Evolutionary conservation across 2,888 invertebrate species (phyloP).

Genomic region (Torymus tubicola): DNA sequence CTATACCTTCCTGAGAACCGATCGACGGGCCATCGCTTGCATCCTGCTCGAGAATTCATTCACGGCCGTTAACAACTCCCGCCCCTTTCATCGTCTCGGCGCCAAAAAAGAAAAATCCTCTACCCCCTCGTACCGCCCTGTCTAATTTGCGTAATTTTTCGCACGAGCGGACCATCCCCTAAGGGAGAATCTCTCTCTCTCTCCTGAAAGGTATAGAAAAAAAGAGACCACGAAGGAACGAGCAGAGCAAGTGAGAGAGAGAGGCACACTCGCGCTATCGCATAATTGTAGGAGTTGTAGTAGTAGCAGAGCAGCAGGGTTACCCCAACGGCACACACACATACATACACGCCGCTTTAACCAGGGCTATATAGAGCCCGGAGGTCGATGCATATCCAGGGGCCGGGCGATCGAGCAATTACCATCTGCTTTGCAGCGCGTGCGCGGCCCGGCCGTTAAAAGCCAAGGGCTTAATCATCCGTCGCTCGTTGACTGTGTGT

Average conservation of each 20-base stretch:
- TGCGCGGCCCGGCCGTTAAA: constrained; percentile 27
- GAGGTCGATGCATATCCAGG: constrained; percentile 29
- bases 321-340: background rate
- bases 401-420: constrained; percentile 35
- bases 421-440: constrained; percentile 47
- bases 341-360: background rate
- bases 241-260: too few species aligned
- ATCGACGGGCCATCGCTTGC: background rate
- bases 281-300: too few species aligned
- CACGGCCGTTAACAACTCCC: background rate
- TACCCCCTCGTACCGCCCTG: background rate
- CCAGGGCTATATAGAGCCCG: background rate
- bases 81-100: background rate
- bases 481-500: background rate
- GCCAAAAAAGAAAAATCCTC: background rate
- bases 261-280: too few species aligned
- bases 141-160: constrained; percentile 45
- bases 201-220: background rate
- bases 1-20: background rate
- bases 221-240: too few species aligned
- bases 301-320: too few species aligned
- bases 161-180: background rate
- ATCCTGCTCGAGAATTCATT: constrained; percentile 10
- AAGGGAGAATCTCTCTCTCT: background rate
- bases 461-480: constrained; percentile 52